phyloP scores from a whole-genome alignment of 2,888 invertebrate genomes.

The Neoascia interrupta region DNA sequence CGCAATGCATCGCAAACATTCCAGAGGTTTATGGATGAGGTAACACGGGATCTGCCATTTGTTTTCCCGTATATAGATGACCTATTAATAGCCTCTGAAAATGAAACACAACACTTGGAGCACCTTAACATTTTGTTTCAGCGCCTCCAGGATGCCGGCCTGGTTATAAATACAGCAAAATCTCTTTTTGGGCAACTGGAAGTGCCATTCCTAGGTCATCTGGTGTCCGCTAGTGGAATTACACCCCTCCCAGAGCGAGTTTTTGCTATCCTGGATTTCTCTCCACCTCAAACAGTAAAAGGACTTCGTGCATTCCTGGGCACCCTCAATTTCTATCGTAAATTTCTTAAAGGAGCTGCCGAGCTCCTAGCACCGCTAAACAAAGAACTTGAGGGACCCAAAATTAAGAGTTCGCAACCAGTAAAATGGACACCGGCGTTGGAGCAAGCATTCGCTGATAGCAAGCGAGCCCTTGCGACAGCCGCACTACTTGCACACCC shows the following conservation, averaged over 20 bases:
- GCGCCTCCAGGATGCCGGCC: constrained; percentile 66
- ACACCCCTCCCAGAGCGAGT: constrained; percentile 25
- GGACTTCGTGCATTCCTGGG: constrained; percentile 38
- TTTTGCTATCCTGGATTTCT: constrained; percentile 39
- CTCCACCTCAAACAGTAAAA: constrained; percentile 7
- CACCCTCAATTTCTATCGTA: constrained; percentile 47
- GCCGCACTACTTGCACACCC: no score
- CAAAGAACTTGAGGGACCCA: not conserved
- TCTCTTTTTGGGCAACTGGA: constrained; percentile 29
- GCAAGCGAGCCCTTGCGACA: not conserved
- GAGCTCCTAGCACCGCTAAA: constrained; percentile 4
- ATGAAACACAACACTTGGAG: constrained; percentile 66
- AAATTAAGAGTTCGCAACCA: not conserved
- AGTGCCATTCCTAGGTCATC: constrained; percentile 49
- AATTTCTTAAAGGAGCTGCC: constrained; percentile 33
- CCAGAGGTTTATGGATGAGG: constrained; percentile 74
- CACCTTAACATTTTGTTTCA: constrained; percentile 66
- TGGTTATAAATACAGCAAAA: constrained; percentile 65
- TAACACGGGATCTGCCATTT: constrained; percentile 67
- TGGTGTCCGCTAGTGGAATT: constrained; percentile 29
- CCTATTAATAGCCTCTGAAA: not conserved
- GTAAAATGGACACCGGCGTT: not conserved
- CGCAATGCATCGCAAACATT: constrained; percentile 75
- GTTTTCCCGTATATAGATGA: constrained; percentile 40
- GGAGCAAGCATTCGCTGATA: not conserved